Base-by-base conservation (phyloP, 2,113 vertebrate species). In the Ifrita kowaldi region DNA sequence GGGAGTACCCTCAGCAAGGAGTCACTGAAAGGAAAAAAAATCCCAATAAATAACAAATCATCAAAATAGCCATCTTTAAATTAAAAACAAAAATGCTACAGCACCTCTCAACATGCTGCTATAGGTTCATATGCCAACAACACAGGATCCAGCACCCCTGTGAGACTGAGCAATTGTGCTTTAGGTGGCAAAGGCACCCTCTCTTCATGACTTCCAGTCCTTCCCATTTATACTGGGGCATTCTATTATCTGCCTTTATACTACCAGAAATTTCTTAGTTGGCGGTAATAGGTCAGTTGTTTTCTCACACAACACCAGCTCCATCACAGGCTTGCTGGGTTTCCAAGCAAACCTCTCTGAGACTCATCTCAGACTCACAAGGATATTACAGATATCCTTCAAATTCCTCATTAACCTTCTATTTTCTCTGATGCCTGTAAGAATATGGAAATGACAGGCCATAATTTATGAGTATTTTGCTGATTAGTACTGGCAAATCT, bases 401-500 rank as follows among this genome's bases (percentile, higher is more conserved):
- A 88, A 83, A 83, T 59, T 55, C 50, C 75, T 86, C 82, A 88
- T 92, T 92, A 90, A 67, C 49, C 49, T 69, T 24, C 23, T 28
- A 12, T 65, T 97, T 90, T 57, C 75, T 88, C 50, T 73, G 67
- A 53, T 88, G 63, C 68, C 57, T 91, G 47, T 15, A 86, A 87
- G 92, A 89, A 67, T n/a, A 64, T 52, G 77, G 60, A 78, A 94
- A 69, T 57, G 67, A 90, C 79, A 92, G 62, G 76, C 60, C 60
- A 55, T 39, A 84, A 89, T 92, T 92, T 85, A 85, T 67, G 47
- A 77, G 33, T 55, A 77, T 75, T 91, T 74, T 81, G 47, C 46
- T 95, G 89, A 92, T 93, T 86, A 89, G 56, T 67, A 60, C 11
- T 84, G 68, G 76, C 80, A 92, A 74, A 88, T 81, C 15, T 75